These are phyloP conservation scores for Girardia tigrina DNA, from an alignment of 2,888 invertebrate genomes.

Conservation along the genomic window DNA sequence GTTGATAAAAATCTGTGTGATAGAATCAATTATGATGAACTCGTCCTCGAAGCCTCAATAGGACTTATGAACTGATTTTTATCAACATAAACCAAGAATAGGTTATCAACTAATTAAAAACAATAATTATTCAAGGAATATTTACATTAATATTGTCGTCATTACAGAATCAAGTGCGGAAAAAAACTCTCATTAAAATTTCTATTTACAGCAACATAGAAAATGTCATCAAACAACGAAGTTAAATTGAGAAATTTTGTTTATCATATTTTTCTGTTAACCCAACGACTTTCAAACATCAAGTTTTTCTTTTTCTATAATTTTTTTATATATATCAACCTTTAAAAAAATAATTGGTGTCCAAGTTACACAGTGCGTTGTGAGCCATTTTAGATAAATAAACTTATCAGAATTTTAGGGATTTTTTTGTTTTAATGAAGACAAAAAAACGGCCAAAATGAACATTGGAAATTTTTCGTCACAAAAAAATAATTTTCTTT, in stretches of 20 bases:
- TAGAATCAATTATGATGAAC: neutral
- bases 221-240: constrained; percentile 23
- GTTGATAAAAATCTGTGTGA: neutral
- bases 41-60: neutral
- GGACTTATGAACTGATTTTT: neutral
- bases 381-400: neutral
- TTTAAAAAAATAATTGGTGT: constrained; percentile 4
- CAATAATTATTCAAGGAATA: constrained; percentile 1
- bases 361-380: neutral
- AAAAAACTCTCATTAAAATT: constrained; percentile 16
- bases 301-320: neutral
- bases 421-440: too few species aligned
- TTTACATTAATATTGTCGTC: constrained; percentile 7
- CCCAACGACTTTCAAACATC: neutral
- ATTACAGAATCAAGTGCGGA: neutral
- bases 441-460: too few species aligned
- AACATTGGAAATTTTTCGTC: too few species aligned
- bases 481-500: too few species aligned
- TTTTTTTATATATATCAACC: too few species aligned
- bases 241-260: constrained; percentile 10
- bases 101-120: neutral
- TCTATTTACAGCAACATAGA: constrained; percentile 12
- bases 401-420: neutral
- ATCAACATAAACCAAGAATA: neutral
- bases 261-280: neutral